These are phyloP conservation scores for Tromatobia lineatoria DNA, from an alignment of 2,888 invertebrate genomes.

Conservation along the genomic window DNA sequence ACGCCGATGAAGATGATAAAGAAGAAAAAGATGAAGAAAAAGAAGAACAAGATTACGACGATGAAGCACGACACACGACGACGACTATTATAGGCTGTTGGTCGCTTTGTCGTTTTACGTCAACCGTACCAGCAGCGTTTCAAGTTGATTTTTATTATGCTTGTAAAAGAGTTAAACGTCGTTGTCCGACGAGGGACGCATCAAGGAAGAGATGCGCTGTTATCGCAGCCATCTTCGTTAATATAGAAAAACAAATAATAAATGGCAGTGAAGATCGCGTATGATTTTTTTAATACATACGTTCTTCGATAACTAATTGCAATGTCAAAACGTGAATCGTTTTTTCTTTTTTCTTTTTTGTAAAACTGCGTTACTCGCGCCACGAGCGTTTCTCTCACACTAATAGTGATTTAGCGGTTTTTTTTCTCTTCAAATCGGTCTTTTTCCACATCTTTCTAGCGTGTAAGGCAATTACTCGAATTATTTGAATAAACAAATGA, in stretches of 20 bases:
- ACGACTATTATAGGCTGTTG: conserved; percentile 69
- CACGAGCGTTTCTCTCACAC: conserved; percentile 21
- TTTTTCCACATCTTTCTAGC: not conserved
- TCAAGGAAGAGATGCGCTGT: conserved; percentile 10
- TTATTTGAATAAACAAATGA: conserved; percentile 36
- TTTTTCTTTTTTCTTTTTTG: conserved; percentile 20
- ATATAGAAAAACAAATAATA: conserved; percentile 27
- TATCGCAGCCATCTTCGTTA: conserved; percentile 33
- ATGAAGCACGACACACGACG: conserved; percentile 59
- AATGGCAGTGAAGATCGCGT: conserved; percentile 25
- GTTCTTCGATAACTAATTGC: conserved; percentile 32
- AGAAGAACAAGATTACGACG: conserved; percentile 44
- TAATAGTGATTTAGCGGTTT: not conserved
- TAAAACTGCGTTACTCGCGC: conserved; percentile 38
- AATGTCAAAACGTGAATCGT: conserved; percentile 41
- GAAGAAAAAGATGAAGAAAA: conserved; percentile 62
- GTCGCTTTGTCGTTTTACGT: conserved; percentile 71
- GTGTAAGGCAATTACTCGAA: not conserved
- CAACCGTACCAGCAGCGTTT: conserved; percentile 67
- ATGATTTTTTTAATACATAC: conserved; percentile 19
- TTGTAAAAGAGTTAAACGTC: conserved; percentile 50
- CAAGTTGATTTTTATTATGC: conserved; percentile 72
- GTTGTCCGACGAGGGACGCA: conserved; percentile 11
- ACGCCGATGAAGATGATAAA: conserved; percentile 63
- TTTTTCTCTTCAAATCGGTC: not conserved